These are phyloP conservation scores for Listrodromus nycthemerus DNA, from an alignment of 2,888 invertebrate species.

Conservation along the genomic window DNA sequence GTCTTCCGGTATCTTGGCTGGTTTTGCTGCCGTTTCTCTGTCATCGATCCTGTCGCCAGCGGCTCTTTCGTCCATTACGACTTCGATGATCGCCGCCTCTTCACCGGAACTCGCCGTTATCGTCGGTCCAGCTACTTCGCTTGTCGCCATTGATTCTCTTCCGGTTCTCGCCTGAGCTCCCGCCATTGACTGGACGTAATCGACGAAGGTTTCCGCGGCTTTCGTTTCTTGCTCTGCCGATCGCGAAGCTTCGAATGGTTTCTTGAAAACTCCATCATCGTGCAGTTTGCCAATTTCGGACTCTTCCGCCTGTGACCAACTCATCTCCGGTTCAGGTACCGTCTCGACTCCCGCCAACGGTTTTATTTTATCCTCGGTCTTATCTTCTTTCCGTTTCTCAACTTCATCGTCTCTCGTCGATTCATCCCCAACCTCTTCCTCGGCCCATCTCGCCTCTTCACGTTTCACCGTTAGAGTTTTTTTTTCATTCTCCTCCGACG, in stretches of 20 bases:
- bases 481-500: background rate
- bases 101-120: conserved; percentile 2
- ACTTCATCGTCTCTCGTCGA: background rate
- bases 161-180: background rate
- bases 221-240: background rate
- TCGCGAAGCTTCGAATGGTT: background rate
- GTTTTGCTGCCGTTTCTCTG: background rate
- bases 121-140: background rate
- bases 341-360: background rate
- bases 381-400: background rate
- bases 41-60: conserved; percentile 1
- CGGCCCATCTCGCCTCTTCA: conserved; percentile 27
- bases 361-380: background rate
- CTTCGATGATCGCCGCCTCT: background rate
- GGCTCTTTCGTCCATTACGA: conserved; percentile 19
- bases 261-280: background rate
- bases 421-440: background rate
- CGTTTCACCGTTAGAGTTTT: conserved; percentile 17
- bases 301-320: background rate
- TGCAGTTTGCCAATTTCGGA: background rate
- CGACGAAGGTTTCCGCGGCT: background rate
- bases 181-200: background rate
- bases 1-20: background rate
- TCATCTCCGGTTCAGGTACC: background rate
- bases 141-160: background rate